Evolutionary conservation across 2,113 vertebrate genomes (phyloP).

Genomic region (Pelecanoides urinatrix): DNA sequence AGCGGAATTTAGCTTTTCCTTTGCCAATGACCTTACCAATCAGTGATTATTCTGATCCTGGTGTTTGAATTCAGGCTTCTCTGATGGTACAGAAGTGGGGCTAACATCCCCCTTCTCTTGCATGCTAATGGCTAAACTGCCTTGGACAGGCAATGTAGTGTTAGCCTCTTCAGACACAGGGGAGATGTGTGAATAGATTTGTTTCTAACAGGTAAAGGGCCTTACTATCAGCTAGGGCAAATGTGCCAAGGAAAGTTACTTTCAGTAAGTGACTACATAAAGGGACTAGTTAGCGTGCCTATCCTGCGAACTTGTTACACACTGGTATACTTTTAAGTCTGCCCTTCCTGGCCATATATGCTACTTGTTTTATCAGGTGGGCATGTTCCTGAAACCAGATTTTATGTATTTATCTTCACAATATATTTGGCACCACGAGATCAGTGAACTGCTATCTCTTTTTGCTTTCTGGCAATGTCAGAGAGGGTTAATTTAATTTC

Average conservation of each 20-base stretch:
- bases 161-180: background rate
- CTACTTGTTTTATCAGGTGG: background rate
- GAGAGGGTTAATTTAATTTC: background rate
- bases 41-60: background rate
- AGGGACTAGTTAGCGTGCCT: background rate
- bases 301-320: background rate
- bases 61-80: background rate
- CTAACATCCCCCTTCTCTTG: background rate
- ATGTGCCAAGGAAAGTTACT: background rate
- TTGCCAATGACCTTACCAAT: background rate
- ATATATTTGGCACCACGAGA: background rate
- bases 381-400: background rate
- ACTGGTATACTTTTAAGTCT: background rate
- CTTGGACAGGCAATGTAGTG: too few species aligned
- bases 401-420: background rate
- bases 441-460: background rate
- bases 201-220: background rate
- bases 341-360: background rate
- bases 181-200: background rate
- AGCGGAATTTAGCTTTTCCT: background rate
- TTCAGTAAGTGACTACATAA: background rate
- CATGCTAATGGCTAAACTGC: background rate
- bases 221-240: background rate
- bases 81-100: background rate
- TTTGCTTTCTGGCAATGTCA: background rate